phyloP scores from a whole-genome alignment of 2,888 invertebrate species.

The Pristionchus arcanus region DNA sequence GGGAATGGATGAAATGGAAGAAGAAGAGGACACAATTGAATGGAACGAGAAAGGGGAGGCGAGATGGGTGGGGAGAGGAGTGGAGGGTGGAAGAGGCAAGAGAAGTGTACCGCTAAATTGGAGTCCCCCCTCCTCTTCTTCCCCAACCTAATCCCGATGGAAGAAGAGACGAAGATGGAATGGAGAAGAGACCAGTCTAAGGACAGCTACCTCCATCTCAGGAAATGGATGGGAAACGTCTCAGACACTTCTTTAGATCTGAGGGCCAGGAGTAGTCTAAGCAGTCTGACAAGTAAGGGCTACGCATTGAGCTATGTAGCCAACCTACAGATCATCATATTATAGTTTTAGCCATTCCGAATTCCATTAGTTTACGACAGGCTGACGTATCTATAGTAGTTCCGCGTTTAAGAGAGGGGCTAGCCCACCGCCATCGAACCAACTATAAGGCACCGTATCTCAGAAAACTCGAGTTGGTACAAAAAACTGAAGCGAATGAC shows the following conservation, averaged over 20 bases:
- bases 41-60: slow-evolving; percentile 45
- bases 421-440: neutral
- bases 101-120: slow-evolving; percentile 51
- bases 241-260: neutral
- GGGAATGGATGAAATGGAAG: slow-evolving; percentile 45
- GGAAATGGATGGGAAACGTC: neutral
- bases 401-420: neutral
- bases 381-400: too few relatives aligned
- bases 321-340: too few relatives aligned
- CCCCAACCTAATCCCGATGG: slow-evolving; percentile 45
- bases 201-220: neutral
- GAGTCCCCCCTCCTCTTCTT: slow-evolving; percentile 12
- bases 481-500: neutral
- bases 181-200: slow-evolving; percentile 41
- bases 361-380: too few relatives aligned
- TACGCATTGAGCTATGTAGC: too few relatives aligned
- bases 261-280: too few relatives aligned
- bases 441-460: neutral
- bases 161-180: slow-evolving; percentile 51
- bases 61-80: neutral
- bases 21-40: slow-evolving; percentile 43
- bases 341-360: neutral
- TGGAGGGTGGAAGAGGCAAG: slow-evolving; percentile 22
- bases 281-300: too few relatives aligned
- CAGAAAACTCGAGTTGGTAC: neutral